Evolutionary conservation across 2,888 invertebrate genomes (phyloP), one percentile per base, ranked within the genome.

Genomic region (Dryocosmus kuriphilus): DNA sequence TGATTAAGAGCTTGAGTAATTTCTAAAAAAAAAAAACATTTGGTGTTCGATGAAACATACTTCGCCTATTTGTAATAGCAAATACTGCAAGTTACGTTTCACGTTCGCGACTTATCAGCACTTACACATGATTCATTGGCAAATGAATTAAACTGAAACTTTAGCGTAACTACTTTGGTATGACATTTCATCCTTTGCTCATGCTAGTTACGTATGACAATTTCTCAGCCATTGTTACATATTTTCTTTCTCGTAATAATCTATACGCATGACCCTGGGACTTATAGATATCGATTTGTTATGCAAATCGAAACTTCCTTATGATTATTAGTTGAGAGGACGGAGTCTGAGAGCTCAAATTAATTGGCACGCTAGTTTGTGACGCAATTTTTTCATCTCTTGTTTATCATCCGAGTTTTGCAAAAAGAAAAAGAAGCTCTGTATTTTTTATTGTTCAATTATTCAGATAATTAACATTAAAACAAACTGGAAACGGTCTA

Each of bases 11-110:
- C 16, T 35, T 76, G 78, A 80, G 83, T 80, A 76, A 82, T 84
- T 82, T 79, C 79, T 81, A 86, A 86, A 80, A 83, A 86, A 86
- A 80, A 83, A 79, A 85, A 86, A 86, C 82, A 85, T 84, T 85
- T 78, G 32, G 81, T 79, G 27, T 51, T 22, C 71, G 81, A 79
- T 81, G 84, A 85, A 82, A 84, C 86, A 78, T 67, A 51, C 79
- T 75, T 22, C 7, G 71, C 51, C 79, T 80, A 83, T 83, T 82
- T 78, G 81, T 78, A 80, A 85, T 71, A 82, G 67, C 73, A 57
- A 51, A 24, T 65, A 71, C 74, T 74, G 83, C 19, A 81, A 60
- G 16, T 60, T 27, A 81, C 80, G 57, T 32, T 61, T 22, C 2
- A 27, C 74, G 51, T 57, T 22, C 24, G 57, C 19, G 14, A 60